Conservation (phyloP, 2,888 invertebrate genomes). For the Calameuta pallipes region DNA sequence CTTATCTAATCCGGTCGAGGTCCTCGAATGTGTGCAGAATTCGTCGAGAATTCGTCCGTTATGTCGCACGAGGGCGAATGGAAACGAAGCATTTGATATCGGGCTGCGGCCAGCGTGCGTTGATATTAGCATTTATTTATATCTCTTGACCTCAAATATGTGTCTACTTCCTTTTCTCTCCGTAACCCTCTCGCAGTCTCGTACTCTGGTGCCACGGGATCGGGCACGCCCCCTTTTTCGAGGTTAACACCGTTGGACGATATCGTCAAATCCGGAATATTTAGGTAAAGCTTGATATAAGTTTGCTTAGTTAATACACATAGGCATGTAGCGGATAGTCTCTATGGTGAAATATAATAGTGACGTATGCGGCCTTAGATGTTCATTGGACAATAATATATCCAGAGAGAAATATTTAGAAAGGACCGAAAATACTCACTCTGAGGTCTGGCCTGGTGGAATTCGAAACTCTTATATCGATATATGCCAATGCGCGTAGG, state of each 20-base stretch:
- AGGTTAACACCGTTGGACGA: slow-evolving; percentile 40
- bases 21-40: background rate
- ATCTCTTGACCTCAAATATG: slow-evolving; percentile 61
- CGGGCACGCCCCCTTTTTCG: slow-evolving; percentile 50
- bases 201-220: slow-evolving; percentile 21
- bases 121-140: slow-evolving; percentile 63
- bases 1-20: slow-evolving; percentile 4
- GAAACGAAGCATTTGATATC: slow-evolving; percentile 48
- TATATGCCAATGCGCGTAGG: background rate
- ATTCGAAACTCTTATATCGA: background rate
- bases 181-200: slow-evolving; percentile 16
- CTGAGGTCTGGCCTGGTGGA: background rate
- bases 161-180: slow-evolving; percentile 39
- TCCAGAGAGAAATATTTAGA: background rate
- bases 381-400: background rate
- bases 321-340: slow-evolving; percentile 4
- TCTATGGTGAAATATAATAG: background rate
- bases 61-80: background rate
- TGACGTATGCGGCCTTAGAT: background rate
- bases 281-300: background rate
- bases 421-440: background rate
- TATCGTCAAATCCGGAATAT: slow-evolving; percentile 22
- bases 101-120: slow-evolving; percentile 44
- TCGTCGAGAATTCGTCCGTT: background rate
- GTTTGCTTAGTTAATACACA: background rate